Conservation (phyloP, 2,113 vertebrate genomes). For the Cynoglossus semilaevis region DNA sequence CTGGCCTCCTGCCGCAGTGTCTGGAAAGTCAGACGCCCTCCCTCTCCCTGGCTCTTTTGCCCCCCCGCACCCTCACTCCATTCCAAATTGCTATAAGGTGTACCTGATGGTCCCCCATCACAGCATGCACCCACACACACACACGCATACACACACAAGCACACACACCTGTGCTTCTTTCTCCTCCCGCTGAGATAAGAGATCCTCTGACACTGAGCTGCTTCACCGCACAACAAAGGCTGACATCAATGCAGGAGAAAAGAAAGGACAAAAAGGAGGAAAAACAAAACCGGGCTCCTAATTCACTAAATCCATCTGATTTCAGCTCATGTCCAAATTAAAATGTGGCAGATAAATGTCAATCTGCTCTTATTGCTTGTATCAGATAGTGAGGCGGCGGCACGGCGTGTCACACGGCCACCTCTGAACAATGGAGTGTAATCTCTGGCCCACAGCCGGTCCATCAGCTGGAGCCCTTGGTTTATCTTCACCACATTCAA, state of each 20-base stretch:
- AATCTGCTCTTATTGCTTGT: slow-evolving; percentile 62
- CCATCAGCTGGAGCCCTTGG: slow-evolving; percentile 51
- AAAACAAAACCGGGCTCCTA: slow-evolving; percentile 15
- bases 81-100: slow-evolving; percentile 35
- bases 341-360: slow-evolving; percentile 32
- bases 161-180: slow-evolving; percentile 8
- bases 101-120: slow-evolving; percentile 44
- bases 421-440: slow-evolving; percentile 60
- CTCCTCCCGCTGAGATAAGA: slow-evolving; percentile 47
- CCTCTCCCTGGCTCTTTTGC: background rate
- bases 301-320: slow-evolving; percentile 50
- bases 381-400: slow-evolving; percentile 28
- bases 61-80: slow-evolving; percentile 9
- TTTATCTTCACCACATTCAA: slow-evolving; percentile 58
- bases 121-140: background rate
- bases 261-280: background rate
- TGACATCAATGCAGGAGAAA: slow-evolving; percentile 31
- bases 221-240: slow-evolving; percentile 35
- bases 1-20: slow-evolving; percentile 79
- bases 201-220: slow-evolving; percentile 42
- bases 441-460: slow-evolving; percentile 51
- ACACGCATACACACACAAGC: background rate
- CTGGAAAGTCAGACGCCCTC: slow-evolving; percentile 77
- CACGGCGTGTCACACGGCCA: slow-evolving; percentile 38
- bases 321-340: slow-evolving; percentile 31